Evolutionary conservation across 2,797 vertebrate species (phyloP).

Genomic region (Petrocephalus schoutedeni): DNA sequence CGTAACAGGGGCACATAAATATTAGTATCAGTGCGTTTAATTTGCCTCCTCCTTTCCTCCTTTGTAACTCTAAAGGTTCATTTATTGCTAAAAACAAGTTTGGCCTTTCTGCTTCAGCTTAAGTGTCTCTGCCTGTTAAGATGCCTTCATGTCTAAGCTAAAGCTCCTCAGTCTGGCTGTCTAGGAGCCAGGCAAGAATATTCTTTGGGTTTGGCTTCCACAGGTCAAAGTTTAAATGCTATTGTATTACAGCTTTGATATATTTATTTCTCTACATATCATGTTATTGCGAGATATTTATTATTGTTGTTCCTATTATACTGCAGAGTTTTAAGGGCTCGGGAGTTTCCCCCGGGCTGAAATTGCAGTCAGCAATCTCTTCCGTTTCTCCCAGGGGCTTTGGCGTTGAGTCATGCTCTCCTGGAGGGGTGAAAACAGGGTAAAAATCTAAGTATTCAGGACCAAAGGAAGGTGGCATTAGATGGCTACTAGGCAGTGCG

Average conservation of each 20-base stretch:
- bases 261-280: constrained; percentile 39
- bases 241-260: constrained; percentile 47
- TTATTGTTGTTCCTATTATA: constrained; percentile 40
- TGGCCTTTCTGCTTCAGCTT: constrained; percentile 31
- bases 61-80: constrained; percentile 26
- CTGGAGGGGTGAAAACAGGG: constrained; percentile 6
- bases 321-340: constrained; percentile 39
- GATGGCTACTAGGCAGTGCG: not conserved
- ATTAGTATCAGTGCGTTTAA: constrained; percentile 19
- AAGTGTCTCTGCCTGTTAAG: not conserved
- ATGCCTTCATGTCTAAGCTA: not conserved
- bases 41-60: constrained; percentile 25
- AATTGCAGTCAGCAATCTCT: constrained; percentile 23
- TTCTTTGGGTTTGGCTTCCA: not conserved
- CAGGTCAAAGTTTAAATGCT: constrained; percentile 34
- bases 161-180: not conserved
- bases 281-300: constrained; percentile 16
- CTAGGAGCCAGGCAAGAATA: not conserved
- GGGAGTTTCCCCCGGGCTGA: constrained; percentile 28
- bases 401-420: constrained; percentile 19
- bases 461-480: not conserved
- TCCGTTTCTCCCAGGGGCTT: constrained; percentile 29
- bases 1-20: not conserved
- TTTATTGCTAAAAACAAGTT: constrained; percentile 17
- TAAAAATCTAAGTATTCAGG: not conserved